Evolutionary conservation across 2,797 vertebrate species (phyloP), one percentile per base, ranked within the genome.

Genomic region (Craterocephalus amniculus): DNA sequence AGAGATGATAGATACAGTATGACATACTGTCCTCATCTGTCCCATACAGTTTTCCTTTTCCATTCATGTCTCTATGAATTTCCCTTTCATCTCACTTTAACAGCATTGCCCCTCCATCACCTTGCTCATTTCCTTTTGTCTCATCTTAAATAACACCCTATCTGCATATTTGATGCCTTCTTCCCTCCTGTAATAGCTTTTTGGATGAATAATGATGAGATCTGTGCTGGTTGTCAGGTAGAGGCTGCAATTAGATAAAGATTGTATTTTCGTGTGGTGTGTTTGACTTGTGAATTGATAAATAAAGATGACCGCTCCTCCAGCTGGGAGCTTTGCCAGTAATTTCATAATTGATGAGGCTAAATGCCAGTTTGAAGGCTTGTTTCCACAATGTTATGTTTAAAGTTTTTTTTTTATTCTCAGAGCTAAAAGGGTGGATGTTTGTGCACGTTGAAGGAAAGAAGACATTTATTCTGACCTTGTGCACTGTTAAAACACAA

Each of bases 161-260:
- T 67, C 64, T 83, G 57, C 81, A 87, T 87, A 86, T 78, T 79
- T 81, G 56, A 87, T 82, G 76, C 61, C 35, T 56, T 22, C 38
- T 77, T 67, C 22, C 55, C 29, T 69, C 54, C 63, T 69, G 48
- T 71, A 71, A 68, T 70, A 61, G 35, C 34, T 57, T 72, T 70
- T 11, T 63, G 55, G 64, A 74, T 88, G 6, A 82, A 74, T 80
- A 68, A 67, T 83, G 24, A 88, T 74, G 80, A 75, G 56, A 67
- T 56, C 8, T 22, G n/a, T 67, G 43, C 55, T 68, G 38, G 8
- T 31, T 24, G 2, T 48, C 32, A 4, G 18, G 20, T 26, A 4
- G 24, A 35, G 36, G 69, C 55, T 32, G 43, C 49, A 14, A 4
- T n/a, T 18, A 49, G 22, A 56, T 20, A 5, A 54, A 31, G 27